Base-by-base conservation (phyloP, 2,888 invertebrate genomes). In the Watsonalla cultraria region DNA sequence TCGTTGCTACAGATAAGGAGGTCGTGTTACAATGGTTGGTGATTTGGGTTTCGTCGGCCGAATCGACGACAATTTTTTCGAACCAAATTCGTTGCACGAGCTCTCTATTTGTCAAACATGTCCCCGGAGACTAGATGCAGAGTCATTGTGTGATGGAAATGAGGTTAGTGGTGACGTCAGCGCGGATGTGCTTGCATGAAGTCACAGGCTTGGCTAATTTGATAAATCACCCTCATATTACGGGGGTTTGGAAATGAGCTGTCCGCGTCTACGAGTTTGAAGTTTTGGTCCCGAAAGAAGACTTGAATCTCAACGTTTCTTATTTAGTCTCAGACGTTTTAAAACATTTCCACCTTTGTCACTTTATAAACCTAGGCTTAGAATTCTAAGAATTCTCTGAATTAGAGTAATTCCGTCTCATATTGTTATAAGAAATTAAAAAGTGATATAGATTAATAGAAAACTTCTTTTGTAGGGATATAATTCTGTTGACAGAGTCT, bases 31-130 rank as follows among this genome's bases (percentile, higher is more conserved):
- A 62, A 59, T 78, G 80, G 83, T 60, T 11, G 57, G 62, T 56
- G 67, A 72, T 65, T 61, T 78, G 73, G 78, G 75, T 80, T 79
- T 74, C 76, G 75, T 76, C 77, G 78, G 78, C 74, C 78, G 76
- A 80, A 79, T 80, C 70, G 68, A 77, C 68, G 82, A 81, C 83
- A 80, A 73, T 86, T 86, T 85, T 86, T 85, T 72, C 72, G 65
- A 75, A 78, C 80, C 65, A 78, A 84, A 85, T 85, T 84, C 81
- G 78, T 68, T 81, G 81, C 80, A 80, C 83, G 85, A 80, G 80
- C 77, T 78, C 79, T 80, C 82, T 86, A 86, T 88, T 86, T 86
- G 84, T 86, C 86, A 86, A 81, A 80, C 78, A 75, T 69, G 76
- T 70, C 74, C 80, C 76, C 56, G 37, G 64, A 76, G 80, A 74